phyloP scores from a whole-genome alignment of 2,113 vertebrate species.

The Microtus oregoni region DNA sequence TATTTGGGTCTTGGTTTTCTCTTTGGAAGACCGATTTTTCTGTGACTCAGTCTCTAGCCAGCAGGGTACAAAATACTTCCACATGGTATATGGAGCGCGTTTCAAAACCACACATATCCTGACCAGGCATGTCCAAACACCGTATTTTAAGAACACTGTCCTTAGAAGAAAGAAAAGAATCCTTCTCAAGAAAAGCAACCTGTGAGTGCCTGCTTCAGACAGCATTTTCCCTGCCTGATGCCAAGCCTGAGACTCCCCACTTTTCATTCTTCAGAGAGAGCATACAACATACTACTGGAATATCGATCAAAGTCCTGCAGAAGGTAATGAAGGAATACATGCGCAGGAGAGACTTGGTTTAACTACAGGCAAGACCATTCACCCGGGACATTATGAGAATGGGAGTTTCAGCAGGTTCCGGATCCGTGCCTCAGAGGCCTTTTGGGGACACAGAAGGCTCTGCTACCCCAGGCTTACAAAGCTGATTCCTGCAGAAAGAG shows the following conservation, averaged over 20 bases:
- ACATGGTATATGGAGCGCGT: neutral
- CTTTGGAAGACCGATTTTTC: neutral
- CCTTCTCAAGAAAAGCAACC: neutral
- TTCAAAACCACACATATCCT: neutral
- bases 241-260: neutral
- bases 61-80: neutral
- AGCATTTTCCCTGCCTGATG: neutral
- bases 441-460: neutral
- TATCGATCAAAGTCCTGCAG: neutral
- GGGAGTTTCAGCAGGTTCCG: neutral
- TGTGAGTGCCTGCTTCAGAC: neutral
- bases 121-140: neutral
- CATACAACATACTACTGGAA: neutral
- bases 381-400: neutral
- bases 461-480: neutral
- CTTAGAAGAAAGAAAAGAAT: neutral
- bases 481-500: neutral
- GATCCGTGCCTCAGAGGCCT: neutral
- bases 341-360: neutral
- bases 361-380: neutral
- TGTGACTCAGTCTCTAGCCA: neutral
- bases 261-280: neutral
- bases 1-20: neutral
- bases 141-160: neutral
- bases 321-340: neutral